Evolutionary conservation across 92 coral and sea anemone genomes (phyloP).

Genomic region (Heteractis magnifica): DNA sequence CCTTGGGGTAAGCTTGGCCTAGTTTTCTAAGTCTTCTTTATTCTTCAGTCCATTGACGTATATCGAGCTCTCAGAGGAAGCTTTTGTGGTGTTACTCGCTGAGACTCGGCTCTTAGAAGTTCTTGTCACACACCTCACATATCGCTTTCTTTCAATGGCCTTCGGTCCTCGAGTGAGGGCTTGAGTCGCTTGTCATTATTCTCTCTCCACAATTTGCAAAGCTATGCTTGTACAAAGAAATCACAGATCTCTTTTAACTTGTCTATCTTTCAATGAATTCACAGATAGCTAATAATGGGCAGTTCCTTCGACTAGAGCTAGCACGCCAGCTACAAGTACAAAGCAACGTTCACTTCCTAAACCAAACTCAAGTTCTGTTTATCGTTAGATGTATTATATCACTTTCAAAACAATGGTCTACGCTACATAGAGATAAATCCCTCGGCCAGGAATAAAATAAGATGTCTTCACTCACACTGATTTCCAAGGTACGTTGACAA

Average conservation of each 20-base stretch:
- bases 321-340: not conserved
- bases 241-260: slow-evolving; percentile 3
- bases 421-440: slow-evolving; percentile 15
- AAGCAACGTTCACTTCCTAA: slow-evolving; percentile 3
- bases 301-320: slow-evolving; percentile 18
- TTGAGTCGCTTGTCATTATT: not conserved
- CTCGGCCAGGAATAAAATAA: not conserved
- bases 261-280: not conserved
- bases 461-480: slow-evolving; percentile 15
- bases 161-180: not conserved
- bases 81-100: slow-evolving; percentile 9
- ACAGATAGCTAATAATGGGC: slow-evolving; percentile 28
- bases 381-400: slow-evolving; percentile 10
- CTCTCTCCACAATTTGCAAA: not conserved
- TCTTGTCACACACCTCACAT: slow-evolving; percentile 23
- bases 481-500: slow-evolving; percentile 5
- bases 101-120: slow-evolving; percentile 10
- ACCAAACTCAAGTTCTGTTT: slow-evolving; percentile 12
- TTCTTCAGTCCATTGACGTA: not conserved
- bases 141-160: slow-evolving; percentile 3
- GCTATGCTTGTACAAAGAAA: not conserved
- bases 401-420: slow-evolving; percentile 16
- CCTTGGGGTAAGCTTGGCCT: not conserved
- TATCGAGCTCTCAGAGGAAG: not conserved
- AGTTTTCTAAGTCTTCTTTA: not conserved